Evolutionary conservation across 1,140 invertebrate genomes (phyloP), one percentile per base, ranked within the genome.

Genomic region (Drosophila pandora): DNA sequence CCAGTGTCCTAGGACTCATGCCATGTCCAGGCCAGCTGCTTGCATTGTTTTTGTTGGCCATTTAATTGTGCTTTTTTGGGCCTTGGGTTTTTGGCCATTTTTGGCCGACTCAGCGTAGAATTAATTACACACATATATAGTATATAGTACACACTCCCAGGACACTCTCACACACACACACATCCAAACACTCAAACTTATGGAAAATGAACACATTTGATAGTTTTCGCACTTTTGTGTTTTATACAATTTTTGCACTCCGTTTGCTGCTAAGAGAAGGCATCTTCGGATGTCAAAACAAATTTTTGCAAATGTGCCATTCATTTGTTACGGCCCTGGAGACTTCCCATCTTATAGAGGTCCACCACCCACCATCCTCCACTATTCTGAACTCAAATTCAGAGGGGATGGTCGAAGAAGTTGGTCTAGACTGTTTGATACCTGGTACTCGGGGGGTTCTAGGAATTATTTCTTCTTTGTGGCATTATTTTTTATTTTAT

Each of bases 281-380:
- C 63, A 52, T 69, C 64, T 76, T 83, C 56, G 60, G 75, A 70
- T 90, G 80, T 79, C 81, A 77, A 90, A 90, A 82, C 71, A 85
- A 84, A 82, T 85, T 80, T 69, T 90, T 56, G 67, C 78, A 76
- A 90, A 81, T 85, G 80, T 70, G 71, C 72, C 79, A 76, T 87
- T 79, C 81, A 90, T 90, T 85, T 80, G 87, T 85, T 79, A 90
- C 73, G 71, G 34, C 39, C 48, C 52, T 13, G 60, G 23, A 47
- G 45, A 45, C 17, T 6, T 7, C 10, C 30, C 50, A 37, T 9
- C 34, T 13, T 8, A 37, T 2, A 17, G 45, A 17, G 7, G 17
- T 17, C 17, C 17, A 17, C 39, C 49, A 21, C 25, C 48, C 53
- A 45, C 39, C 49, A 21, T 41, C 37, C 56, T 12, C 13, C 17